Evolutionary conservation across 2,888 invertebrate genomes (phyloP), one percentile per base, ranked within the genome.

Genomic region (Chalcis sispes): DNA sequence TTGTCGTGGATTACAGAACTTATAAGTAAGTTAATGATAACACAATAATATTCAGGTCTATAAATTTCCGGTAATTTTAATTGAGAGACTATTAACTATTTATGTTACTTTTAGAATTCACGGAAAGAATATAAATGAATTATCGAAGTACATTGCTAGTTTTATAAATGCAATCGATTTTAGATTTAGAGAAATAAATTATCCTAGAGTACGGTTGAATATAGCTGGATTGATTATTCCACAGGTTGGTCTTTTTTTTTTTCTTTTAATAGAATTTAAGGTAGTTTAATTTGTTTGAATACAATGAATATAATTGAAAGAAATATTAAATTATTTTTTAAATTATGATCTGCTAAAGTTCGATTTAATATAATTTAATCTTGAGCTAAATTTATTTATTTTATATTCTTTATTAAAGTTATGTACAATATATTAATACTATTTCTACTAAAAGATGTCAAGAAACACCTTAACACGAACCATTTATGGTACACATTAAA

Each of bases 81-180:
- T n/a, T 58, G 1, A 46, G 23, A n/a, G 27, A 7, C 8, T 5
- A 29, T 64, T 46, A 40, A 42, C 25, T 27, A 20, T 32, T 56
- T 46, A 62, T 36, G 2, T 15, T 40, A 15, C 36, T 56, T 65
- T 56, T 48, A 74, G 73, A 18, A 29, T 20, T 25, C 64, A 74
- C 40, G 46, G 58, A 18, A 50, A 23, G 10, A 7, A 66, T 56
- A 15, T 71, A 8, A 15, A 58, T 27, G 32, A 18, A 23, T 5
- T 71, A 1, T 1, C 61, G 7, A 58, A 70, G 59, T 75, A 75
- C 13, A 59, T 75, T 29, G 59, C 61, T 5, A 59, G 64, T 25
- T 65, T 75, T 18, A 71, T 64, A 65, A 75, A 75, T 18, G 75
- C 70, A 1, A 70, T 75, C 0, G 75, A 75, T 42, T 46, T 75